Conservation (phyloP, 2,888 invertebrate genomes). For the Hydraecia micacea region DNA sequence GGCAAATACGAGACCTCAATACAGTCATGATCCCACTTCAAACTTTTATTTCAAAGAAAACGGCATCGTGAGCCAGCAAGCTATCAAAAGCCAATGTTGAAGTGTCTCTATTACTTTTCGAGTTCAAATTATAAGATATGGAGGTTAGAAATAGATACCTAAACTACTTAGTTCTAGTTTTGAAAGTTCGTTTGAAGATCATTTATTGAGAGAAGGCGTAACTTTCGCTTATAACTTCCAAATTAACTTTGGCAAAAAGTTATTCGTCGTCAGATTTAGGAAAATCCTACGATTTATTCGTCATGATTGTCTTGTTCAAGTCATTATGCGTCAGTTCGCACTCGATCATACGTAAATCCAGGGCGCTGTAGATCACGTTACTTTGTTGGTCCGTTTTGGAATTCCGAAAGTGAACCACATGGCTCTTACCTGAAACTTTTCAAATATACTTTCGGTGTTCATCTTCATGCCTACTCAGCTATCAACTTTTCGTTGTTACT, state of each 20-base stretch:
- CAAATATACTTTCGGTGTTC: neutral
- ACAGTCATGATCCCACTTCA: conserved; percentile 75
- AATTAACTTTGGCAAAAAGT: neutral
- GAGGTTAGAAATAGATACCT: conserved; percentile 11
- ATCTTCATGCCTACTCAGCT: neutral
- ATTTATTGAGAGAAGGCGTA: neutral
- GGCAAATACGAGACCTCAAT: conserved; percentile 67
- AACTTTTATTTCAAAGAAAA: conserved; percentile 80
- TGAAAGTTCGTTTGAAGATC: conserved; percentile 17
- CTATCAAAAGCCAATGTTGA: conserved; percentile 69
- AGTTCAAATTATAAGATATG: conserved; percentile 55
- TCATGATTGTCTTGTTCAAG: neutral
- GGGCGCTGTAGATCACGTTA: neutral
- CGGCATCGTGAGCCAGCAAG: conserved; percentile 65
- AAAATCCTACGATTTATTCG: neutral
- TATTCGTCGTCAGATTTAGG: neutral
- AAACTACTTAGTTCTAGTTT: neutral
- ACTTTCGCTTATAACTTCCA: conserved; percentile 6
- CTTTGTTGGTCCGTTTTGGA: neutral
- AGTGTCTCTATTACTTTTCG: conserved; percentile 69
- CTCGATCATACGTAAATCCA: neutral
- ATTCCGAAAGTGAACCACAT: neutral
- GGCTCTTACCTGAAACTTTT: neutral
- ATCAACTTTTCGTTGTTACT: neutral
- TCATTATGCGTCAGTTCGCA: neutral